A percentile compares a stretch with the other conserved stretches of the same genome.
Evolutionary conservation across 2,113 vertebrate genomes (phyloP).

Genomic region (Scomber scombrus): DNA sequence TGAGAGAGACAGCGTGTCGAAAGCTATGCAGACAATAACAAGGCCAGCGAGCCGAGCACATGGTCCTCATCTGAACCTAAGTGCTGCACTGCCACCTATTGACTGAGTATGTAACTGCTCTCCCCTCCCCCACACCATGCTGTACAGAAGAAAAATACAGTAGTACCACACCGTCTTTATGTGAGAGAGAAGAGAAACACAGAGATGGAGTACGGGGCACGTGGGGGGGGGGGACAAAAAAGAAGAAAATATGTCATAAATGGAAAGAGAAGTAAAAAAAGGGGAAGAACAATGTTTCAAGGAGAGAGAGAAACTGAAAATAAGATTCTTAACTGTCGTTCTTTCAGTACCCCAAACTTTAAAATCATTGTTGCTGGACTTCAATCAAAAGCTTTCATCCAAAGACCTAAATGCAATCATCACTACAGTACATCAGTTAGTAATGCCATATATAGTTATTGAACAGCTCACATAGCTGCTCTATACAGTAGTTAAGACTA

Average conservation of each 20-base stretch:
- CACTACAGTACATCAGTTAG: background rate
- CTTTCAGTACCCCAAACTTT: background rate
- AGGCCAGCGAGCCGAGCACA: conserved; percentile 58
- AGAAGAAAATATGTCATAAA: conserved; percentile 16
- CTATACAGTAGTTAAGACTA: background rate
- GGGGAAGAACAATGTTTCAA: background rate
- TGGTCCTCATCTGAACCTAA: conserved; percentile 51
- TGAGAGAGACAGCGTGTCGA: conserved; percentile 12
- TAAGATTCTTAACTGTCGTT: background rate
- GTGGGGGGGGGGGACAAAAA: background rate
- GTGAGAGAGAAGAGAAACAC: background rate
- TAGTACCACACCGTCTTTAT: conserved; percentile 13
- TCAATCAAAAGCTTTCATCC: too few species aligned
- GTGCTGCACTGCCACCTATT: conserved; percentile 82
- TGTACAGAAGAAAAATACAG: conserved; percentile 37
- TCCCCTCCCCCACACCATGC: conserved; percentile 66
- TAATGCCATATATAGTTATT: background rate
- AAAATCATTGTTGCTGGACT: background rate
- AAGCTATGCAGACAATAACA: conserved; percentile 65
- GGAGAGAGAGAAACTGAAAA: background rate
- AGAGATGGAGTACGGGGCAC: background rate
- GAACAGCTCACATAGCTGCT: background rate
- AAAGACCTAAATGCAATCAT: too few species aligned
- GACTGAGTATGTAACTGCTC: conserved; percentile 45
- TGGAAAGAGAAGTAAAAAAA: conserved; percentile 23